Evolutionary conservation across 2,797 vertebrate species (phyloP).

Genomic region (Aphelocoma californica): DNA sequence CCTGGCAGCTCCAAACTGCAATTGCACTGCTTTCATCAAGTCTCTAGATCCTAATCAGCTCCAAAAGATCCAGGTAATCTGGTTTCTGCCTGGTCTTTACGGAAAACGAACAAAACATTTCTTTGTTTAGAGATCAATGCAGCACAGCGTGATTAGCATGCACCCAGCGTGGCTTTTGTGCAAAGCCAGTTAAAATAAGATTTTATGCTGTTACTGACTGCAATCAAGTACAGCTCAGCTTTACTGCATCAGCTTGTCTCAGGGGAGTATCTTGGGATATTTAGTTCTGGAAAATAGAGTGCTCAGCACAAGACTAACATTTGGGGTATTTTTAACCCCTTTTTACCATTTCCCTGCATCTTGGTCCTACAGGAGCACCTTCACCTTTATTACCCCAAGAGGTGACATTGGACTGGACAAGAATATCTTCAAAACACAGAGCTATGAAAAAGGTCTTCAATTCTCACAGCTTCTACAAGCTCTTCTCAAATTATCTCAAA

Average conservation of each 20-base stretch:
- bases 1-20: neutral
- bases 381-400: neutral
- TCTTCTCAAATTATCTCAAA: neutral
- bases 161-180: neutral
- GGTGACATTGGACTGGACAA: neutral
- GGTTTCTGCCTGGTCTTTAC: neutral
- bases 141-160: neutral
- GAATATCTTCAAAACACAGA: neutral
- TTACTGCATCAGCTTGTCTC: neutral
- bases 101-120: neutral
- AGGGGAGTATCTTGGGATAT: neutral
- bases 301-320: neutral
- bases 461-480: neutral
- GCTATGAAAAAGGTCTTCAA: neutral
- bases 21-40: neutral
- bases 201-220: slow-evolving; percentile 12
- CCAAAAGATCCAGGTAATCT: neutral
- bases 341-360: neutral
- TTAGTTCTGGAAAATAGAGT: neutral
- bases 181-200: slow-evolving; percentile 36
- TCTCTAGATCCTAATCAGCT: neutral
- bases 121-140: neutral
- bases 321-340: neutral
- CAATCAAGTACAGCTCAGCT: slow-evolving; percentile 1
- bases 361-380: accelerated